Base-by-base conservation (phyloP, 2,797 vertebrate species). In the Sebastes nivosus region DNA sequence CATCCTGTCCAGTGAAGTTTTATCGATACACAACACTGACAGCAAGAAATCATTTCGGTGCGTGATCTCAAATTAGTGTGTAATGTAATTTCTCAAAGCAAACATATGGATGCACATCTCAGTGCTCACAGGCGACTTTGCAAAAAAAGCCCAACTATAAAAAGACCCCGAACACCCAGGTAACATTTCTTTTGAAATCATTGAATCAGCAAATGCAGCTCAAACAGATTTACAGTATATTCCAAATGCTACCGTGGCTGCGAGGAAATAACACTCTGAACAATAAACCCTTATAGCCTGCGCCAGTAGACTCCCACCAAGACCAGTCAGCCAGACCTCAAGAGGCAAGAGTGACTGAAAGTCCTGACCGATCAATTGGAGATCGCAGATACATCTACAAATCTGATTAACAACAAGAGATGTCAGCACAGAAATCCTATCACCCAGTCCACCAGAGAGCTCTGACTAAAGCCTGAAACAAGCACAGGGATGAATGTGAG, bases 1-100 rank as follows among this genome's bases (percentile, higher is more conserved):
- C 67, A 76, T 82, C 36, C 42, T 63, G 10, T 72, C 61, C 61
- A 79, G 20, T 76, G 72, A 91, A 65, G 69, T 38, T 80, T 82
- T 30, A 75, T 87, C 85, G 38, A 88, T 84, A 81, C 46, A 32
- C 58, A 69, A 36, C 67, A 58, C 70, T 13, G 55, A 80, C 58
- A 79, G 78, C n/a, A 25, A 66, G 32, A 81, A 59, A 76, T 64
- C 12, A 66, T 77, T 80, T 52, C 60, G 27, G 10, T 24, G 14
- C 6, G 22, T 67, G 18, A 78, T 59, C 34, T 52, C 27, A 73
- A 73, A 69, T 74, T 22, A 63, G 67, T 6, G 8, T 75, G 12
- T 29, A 55, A 67, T 87, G 52, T 24, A 13, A 79, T 77, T 86
- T 74, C 22, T 71, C 64, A 24, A 54, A 27, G 58, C 6, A 42